Conservation (phyloP, 2,113 vertebrate genomes). For the Mesitornis unicolor region DNA sequence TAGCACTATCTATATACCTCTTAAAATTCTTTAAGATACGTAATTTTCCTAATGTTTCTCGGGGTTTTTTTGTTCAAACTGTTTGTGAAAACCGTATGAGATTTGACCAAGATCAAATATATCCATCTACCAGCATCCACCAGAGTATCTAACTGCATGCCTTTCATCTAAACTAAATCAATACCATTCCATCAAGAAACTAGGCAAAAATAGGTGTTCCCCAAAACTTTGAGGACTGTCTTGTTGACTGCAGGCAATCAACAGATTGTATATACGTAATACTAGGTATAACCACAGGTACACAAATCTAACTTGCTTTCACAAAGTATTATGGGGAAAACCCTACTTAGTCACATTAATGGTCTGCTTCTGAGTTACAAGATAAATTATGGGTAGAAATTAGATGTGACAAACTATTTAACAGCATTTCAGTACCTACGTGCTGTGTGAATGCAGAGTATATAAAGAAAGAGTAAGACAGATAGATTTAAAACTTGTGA, state of each 20-base stretch:
- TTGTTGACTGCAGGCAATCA: neutral
- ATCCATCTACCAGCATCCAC: neutral
- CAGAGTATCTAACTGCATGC: neutral
- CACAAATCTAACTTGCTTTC: neutral
- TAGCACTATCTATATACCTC: neutral
- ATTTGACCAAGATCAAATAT: neutral
- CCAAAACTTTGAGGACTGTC: neutral
- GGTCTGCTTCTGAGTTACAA: neutral
- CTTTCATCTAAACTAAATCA: neutral
- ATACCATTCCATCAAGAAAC: accelerated
- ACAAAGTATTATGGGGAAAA: neutral
- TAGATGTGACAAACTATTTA: neutral
- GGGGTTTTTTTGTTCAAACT: neutral
- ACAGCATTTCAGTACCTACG: neutral
- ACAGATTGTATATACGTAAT: too few relatives aligned
- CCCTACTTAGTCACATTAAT: neutral
- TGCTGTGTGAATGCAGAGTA: neutral
- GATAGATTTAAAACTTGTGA: neutral
- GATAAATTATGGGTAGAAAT: neutral
- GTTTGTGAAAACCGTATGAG: neutral
- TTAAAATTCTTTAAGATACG: neutral
- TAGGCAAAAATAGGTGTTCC: neutral
- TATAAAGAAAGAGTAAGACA: neutral
- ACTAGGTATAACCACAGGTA: neutral
- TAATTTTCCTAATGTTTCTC: neutral